phyloP scores from a whole-genome alignment of 1,140 invertebrate genomes.

The Lanistes nyassanus region DNA sequence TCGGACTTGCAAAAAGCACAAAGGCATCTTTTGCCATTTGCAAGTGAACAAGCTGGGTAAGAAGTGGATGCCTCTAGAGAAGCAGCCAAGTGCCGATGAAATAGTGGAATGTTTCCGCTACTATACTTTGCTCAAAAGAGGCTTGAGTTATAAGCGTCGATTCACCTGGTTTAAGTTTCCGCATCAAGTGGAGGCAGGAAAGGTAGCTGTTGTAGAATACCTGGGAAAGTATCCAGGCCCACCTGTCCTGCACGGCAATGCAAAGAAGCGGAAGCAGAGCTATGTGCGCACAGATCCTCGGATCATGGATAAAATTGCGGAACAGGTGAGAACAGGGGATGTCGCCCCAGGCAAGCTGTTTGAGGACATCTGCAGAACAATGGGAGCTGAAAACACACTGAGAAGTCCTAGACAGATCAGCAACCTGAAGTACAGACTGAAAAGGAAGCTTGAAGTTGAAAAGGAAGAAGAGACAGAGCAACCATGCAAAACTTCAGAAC shows the following conservation, averaged over 20 bases:
- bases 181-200: background rate
- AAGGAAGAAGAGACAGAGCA: background rate
- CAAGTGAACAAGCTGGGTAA: conserved; percentile 21
- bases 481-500: background rate
- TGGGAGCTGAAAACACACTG: conserved; percentile 8
- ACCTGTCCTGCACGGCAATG: conserved; percentile 28
- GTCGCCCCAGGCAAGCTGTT: conserved; percentile 14
- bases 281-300: conserved; percentile 32
- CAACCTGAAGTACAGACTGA: conserved; percentile 16
- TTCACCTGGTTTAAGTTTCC: conserved; percentile 31
- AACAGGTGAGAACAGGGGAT: conserved; percentile 13
- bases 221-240: conserved; percentile 27
- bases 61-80: conserved; percentile 17
- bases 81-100: conserved; percentile 28
- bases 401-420: conserved; percentile 22
- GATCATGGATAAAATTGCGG: conserved; percentile 20
- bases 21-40: conserved; percentile 10
- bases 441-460: no score
- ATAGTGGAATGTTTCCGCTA: conserved; percentile 30
- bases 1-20: conserved; percentile 11
- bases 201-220: conserved; percentile 34
- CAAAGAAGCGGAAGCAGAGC: conserved; percentile 16
- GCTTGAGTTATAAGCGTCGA: conserved; percentile 29
- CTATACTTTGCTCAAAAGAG: conserved; percentile 33
- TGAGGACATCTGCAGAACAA: conserved; percentile 2